Evolutionary conservation across 2,888 invertebrate genomes (phyloP).

Genomic region (Parnassius orleans): DNA sequence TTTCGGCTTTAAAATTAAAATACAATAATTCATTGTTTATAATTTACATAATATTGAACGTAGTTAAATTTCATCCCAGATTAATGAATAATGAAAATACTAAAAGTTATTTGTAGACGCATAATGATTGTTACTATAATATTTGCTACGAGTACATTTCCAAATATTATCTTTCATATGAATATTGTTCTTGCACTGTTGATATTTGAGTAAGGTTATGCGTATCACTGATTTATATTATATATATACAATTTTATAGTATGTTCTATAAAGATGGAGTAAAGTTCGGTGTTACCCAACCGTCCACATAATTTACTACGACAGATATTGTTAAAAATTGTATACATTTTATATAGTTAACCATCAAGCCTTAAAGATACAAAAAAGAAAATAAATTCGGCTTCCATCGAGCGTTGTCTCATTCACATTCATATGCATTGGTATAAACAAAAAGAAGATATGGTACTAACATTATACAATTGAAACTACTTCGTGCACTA

Average conservation of each 20-base stretch:
- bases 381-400: no score
- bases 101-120: neutral
- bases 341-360: neutral
- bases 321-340: neutral
- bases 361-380: no score
- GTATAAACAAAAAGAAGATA: no score
- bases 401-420: no score
- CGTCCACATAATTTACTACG: slow-evolving; percentile 2
- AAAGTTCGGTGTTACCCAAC: neutral
- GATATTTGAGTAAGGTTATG: neutral
- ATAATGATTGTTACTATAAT: slow-evolving; percentile 1
- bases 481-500: no score
- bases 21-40: no score
- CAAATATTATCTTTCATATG: neutral
- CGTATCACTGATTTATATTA: neutral
- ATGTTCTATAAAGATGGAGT: slow-evolving; percentile 10
- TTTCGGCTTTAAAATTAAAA: no score
- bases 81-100: neutral
- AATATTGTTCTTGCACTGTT: slow-evolving; percentile 2
- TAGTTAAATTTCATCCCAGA: slow-evolving; percentile 9
- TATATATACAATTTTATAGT: slow-evolving; percentile 10
- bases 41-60: neutral
- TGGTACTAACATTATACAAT: no score
- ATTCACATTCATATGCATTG: no score
- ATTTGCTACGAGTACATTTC: neutral